Base-by-base conservation (phyloP, 30 jellyfish, hydroid and myxozoan genomes). In the Sanderia malayensis region DNA sequence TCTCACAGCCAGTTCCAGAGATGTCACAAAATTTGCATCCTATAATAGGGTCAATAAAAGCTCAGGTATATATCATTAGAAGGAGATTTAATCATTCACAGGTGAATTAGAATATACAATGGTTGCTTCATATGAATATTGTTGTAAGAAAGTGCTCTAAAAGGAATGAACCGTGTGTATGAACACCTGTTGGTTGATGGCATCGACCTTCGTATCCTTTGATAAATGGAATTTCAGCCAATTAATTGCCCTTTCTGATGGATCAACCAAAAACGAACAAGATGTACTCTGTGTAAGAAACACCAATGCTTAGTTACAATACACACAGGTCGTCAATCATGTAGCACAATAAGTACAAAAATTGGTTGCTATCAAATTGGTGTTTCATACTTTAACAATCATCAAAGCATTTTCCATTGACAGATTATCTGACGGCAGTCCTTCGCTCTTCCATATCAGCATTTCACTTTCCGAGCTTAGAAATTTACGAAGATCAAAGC, bases 1-100 rank as follows among this genome's bases (percentile, higher is more conserved):
- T 27, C 97, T 55, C n/a, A 88, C 97, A 22, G 97, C 97, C 23
- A 88, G 76, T 66, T 88, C 97, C 58, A 88, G 53, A 13, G 97
- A 32, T 0, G 97, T 88, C 24, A 83, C 70, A 62, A 88, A 88
- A 52, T 88, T 88, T 0, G 85, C 82, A 82, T 88, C 97, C 97
- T 87, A 64, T 2, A 37, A 62, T n/a, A n/a, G n/a, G n/a, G n/a
- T n/a, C n/a, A n/a, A n/a, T n/a, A n/a, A n/a, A n/a, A n/a, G n/a
- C n/a, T n/a, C n/a, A n/a, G n/a, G n/a, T n/a, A n/a, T n/a, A n/a
- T n/a, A n/a, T n/a, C n/a, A n/a, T n/a, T n/a, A n/a, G n/a, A n/a
- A n/a, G n/a, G n/a, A n/a, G n/a, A n/a, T n/a, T n/a, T n/a, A n/a
- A n/a, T n/a, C n/a, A n/a, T n/a, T n/a, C n/a, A n/a, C n/a, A n/a